Percentiles rank a stretch among this genome's conserved stretches.
Evolutionary conservation across 1,140 invertebrate genomes (phyloP).

Genomic region (Rhagoletis pomonella): DNA sequence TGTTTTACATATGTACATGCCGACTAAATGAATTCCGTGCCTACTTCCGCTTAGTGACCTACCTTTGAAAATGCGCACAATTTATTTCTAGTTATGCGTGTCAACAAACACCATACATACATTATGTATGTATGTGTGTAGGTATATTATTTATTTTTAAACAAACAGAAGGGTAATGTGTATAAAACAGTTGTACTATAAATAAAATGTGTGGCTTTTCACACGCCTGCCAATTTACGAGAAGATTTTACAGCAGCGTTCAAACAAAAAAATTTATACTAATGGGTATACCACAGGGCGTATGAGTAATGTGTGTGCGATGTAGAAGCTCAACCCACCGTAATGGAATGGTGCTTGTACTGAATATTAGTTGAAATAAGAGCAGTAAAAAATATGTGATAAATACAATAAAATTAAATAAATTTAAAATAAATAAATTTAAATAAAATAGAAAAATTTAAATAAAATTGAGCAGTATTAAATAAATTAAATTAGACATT

Average conservation of each 20-base stretch:
- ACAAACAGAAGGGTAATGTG: background rate
- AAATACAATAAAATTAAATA: background rate
- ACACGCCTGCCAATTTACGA: background rate
- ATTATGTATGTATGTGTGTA: background rate
- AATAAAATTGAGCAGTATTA: constrained; percentile 19
- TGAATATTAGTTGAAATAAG: background rate
- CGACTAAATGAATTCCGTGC: constrained; percentile 27
- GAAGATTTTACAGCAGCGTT: background rate
- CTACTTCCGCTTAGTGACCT: constrained; percentile 32
- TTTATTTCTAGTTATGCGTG: constrained; percentile 8
- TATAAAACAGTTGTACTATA: background rate
- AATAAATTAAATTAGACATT: constrained; percentile 26
- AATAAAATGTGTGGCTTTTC: background rate
- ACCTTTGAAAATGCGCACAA: constrained; percentile 2
- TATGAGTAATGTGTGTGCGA: constrained; percentile 1
- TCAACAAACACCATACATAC: background rate
- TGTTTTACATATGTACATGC: background rate
- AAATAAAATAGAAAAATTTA: constrained; percentile 19
- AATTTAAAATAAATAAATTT: background rate
- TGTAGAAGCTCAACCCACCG: too few species aligned
- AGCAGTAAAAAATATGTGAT: background rate
- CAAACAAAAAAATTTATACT: too few species aligned
- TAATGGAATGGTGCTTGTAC: too few species aligned
- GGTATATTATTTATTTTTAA: background rate
- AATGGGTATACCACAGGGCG: background rate